A percentile compares a stretch with the other conserved stretches of the same genome.
phyloP scores from a whole-genome alignment of 2,888 invertebrate genomes.

The Lutraria lutraria region DNA sequence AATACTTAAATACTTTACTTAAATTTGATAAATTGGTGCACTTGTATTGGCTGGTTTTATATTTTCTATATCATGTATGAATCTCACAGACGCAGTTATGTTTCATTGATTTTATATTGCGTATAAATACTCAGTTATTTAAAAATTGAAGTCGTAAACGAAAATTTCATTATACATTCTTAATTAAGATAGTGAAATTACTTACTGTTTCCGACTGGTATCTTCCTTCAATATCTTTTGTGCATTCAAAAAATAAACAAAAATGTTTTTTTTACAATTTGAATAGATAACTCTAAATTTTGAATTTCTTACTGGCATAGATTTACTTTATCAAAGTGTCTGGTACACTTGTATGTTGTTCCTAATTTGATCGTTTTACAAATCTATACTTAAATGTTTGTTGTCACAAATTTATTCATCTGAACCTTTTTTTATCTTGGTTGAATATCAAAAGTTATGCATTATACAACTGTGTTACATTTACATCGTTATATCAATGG shows the following conservation, averaged over 20 bases:
- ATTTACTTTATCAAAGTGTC: background rate
- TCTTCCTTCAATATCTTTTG: background rate
- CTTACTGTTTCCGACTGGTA: no score
- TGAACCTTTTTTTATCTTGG: background rate
- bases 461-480: background rate
- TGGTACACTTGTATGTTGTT: background rate
- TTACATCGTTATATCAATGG: constrained; percentile 1
- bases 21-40: background rate
- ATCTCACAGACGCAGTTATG: background rate
- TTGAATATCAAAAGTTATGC: constrained; percentile 17
- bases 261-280: background rate
- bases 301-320: background rate
- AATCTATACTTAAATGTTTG: background rate
- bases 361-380: background rate
- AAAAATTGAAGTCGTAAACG: background rate
- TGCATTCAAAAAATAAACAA: background rate
- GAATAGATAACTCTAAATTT: background rate
- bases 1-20: background rate
- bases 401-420: constrained; percentile 4
- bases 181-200: no score
- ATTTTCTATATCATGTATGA: background rate
- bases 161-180: background rate
- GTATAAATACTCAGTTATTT: background rate
- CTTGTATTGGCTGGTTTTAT: no score
- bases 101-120: background rate